Base-by-base conservation (phyloP, 2,113 vertebrate genomes). In the Aythya baeri region DNA sequence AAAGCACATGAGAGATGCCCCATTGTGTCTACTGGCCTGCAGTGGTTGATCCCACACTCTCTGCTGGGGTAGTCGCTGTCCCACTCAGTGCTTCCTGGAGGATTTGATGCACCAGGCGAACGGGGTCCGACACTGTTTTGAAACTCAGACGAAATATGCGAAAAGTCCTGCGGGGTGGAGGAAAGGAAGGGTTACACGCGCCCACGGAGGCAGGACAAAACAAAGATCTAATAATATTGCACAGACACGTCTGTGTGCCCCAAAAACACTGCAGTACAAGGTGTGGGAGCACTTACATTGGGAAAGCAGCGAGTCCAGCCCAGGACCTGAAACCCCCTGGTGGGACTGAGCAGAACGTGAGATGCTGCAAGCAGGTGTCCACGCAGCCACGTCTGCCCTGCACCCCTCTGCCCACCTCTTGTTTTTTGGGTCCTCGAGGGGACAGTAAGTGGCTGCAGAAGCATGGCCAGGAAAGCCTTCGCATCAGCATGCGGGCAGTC, bases 41-140 rank as follows among this genome's bases (percentile, higher is more conserved):
- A 99, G 97, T 99, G 99, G 98, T 98, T 99, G 96, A 99, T 98
- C 96, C 99, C 98, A 81, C 99, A 99, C 98, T 99, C 99, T 96
- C 98, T 98, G 97, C 98, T 99, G 97, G 99, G 98, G 98, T 99
- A 99, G 89, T 99, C 99, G 95, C 73, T 97, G 96, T 99, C 99
- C 99, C 99, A 99, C 93, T 99, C 99, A 43, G 98, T 98, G 83
- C 98, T 98, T 94, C 98, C 98, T 17, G 98, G 96, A 21, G 98
- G 97, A 93, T 98, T 99, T 23, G 99, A 98, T 20, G 98, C 98
- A 78, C 98, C 99, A 68, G 99, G 99, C 2, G 99, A 99, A 96
- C 99, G 99, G 93, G 99, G 98, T 16, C 99, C 98, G 31, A 99
- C 99, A 57, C 98, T 98, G 95, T 98, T 99, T 97, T 98, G 99